Base-by-base conservation (phyloP, 2,888 invertebrate genomes). In the Silvanus unidentatus region DNA sequence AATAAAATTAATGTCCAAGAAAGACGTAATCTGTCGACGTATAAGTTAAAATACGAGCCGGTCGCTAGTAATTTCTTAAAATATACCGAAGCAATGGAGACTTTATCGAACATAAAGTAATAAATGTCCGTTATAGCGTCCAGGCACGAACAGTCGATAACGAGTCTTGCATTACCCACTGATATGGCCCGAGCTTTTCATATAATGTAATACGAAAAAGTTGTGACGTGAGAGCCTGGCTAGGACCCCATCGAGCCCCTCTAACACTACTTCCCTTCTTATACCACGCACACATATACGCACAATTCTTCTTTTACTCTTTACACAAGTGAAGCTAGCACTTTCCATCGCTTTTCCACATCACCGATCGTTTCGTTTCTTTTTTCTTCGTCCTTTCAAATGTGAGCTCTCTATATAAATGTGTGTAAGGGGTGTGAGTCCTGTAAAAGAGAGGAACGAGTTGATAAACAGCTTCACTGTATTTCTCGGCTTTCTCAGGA, bases 111-210 rank as follows among this genome's bases (percentile, higher is more conserved):
- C 61, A 63, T 62, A 58, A 58, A 62, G 66, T 65, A 66, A 68
- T 69, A 68, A 67, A 68, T 58, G 63, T 62, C 58, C 62, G 62
- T 68, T 67, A 69, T 68, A 64, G 67, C 60, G 63, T 64, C 63
- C 62, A 63, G 53, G 58, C 69, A 69, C 69, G 69, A 64, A 68
- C 57, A 60, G 60, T 59, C 64, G 63, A 67, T 66, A 65, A 62
- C 60, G 56, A 56, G 54, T 49, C 54, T 57, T 52, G 54, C 55
- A 63, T 59, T 63, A 56, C 61, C 54, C 55, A 59, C 61, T 56
- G 60, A 62, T 63, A 59, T 55, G 50, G 49, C 46, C 44, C 47
- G 48, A 32, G 22, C 22, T 22, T 22, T 22, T 22, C 22, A 22
- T 22, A 47, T 52, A 43, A 45, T 43, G 37, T 39, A 50, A 50